A percentile compares a stretch with the other conserved stretches of the same genome.
These are phyloP conservation scores for Rallus limicola DNA, from an alignment of 2,113 vertebrate species.

Conservation along the genomic window DNA sequence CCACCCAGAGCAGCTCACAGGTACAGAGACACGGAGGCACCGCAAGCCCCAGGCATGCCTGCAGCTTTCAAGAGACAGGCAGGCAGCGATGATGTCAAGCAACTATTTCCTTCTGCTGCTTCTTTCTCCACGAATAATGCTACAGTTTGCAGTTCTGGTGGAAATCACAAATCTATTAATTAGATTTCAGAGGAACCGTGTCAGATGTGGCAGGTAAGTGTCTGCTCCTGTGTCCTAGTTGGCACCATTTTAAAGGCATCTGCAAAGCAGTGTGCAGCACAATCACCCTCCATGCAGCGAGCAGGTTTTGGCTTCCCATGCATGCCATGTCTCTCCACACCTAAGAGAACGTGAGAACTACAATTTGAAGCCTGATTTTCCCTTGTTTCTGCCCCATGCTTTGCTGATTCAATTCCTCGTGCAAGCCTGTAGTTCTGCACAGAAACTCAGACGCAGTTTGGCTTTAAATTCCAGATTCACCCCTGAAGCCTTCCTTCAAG, in stretches of 20 bases:
- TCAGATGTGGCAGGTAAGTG: not conserved
- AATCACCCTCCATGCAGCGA: not conserved
- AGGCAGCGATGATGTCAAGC: not conserved
- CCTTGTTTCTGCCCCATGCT: not conserved
- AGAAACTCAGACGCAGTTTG: not conserved
- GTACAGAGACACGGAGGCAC: not conserved
- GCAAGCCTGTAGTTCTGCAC: not conserved
- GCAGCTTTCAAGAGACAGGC: not conserved
- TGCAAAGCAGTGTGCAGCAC: not conserved
- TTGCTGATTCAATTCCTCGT: not conserved
- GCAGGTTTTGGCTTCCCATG: not conserved
- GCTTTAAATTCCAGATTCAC: not conserved
- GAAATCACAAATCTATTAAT: not conserved
- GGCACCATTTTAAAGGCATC: not conserved
- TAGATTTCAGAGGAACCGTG: not conserved
- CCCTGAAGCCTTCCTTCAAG: fast-evolving
- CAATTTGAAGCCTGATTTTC: not conserved
- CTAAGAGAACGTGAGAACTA: not conserved
- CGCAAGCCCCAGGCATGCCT: not conserved
- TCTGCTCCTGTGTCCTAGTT: not conserved
- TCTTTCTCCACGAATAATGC: not conserved
- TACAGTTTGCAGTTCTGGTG: not conserved
- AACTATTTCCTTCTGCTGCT: not conserved
- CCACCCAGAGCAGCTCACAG: not conserved
- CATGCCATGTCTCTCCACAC: not conserved